These are phyloP conservation scores for Danionella dracula DNA, from an alignment of 2,797 vertebrate genomes.

Conservation along the genomic window DNA sequence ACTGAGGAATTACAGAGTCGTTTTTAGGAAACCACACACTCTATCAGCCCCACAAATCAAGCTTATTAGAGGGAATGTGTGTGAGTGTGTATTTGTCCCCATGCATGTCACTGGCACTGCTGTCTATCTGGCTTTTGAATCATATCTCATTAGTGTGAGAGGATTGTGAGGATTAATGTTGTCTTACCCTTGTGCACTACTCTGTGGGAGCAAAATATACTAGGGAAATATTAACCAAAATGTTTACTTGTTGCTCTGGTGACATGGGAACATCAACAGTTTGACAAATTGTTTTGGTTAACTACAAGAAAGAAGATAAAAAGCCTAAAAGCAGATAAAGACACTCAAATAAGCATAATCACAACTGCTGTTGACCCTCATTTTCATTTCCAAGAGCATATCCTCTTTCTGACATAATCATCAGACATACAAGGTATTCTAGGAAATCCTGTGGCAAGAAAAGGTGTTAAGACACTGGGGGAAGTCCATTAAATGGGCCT, in stretches of 20 bases:
- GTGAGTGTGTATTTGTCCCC: constrained; percentile 37
- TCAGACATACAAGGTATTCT: constrained; percentile 48
- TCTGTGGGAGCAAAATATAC: constrained; percentile 44
- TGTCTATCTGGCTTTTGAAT: constrained; percentile 76
- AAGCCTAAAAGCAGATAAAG: no score
- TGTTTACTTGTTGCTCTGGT: neutral
- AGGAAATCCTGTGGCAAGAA: constrained; percentile 64
- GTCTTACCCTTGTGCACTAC: constrained; percentile 37
- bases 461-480: constrained; percentile 63
- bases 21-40: constrained; percentile 85
- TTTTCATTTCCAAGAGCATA: no score
- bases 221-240: constrained; percentile 66
- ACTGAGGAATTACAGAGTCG: constrained; percentile 82
- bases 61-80: constrained; percentile 66
- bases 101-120: constrained; percentile 41
- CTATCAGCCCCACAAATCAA: constrained; percentile 83
- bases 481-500: no score
- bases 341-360: no score
- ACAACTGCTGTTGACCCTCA: no score
- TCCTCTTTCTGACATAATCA: constrained; percentile 41
- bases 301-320: no score
- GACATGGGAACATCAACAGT: neutral
- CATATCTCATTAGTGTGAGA: constrained; percentile 84
- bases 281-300: neutral
- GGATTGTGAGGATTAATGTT: constrained; percentile 58